phyloP scores from a whole-genome alignment of 1,140 invertebrate genomes.

The Drosophila simulans region DNA sequence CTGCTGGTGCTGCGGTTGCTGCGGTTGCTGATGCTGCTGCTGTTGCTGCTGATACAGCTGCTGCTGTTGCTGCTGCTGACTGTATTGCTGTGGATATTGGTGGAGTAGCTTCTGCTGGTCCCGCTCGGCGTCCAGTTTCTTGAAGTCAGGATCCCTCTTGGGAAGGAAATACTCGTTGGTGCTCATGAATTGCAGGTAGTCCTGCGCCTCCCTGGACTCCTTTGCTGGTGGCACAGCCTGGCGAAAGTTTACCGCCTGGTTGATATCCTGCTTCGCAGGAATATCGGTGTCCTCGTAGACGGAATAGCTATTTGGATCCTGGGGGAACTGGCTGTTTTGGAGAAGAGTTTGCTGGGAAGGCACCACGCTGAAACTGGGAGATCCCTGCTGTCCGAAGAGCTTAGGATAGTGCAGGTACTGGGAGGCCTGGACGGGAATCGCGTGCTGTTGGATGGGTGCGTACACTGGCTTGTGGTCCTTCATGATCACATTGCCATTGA shows the following conservation, averaged over 20 bases:
- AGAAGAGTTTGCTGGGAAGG: slow-evolving; percentile 32
- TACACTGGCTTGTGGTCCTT: slow-evolving; percentile 54
- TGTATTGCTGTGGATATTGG: slow-evolving; percentile 38
- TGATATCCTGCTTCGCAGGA: slow-evolving; percentile 19
- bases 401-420: slow-evolving; percentile 47
- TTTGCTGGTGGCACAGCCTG: slow-evolving; percentile 18
- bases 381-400: slow-evolving; percentile 19
- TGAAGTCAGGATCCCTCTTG: slow-evolving; percentile 73
- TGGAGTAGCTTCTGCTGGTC: slow-evolving; percentile 55
- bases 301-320: slow-evolving; percentile 48
- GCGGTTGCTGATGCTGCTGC: slow-evolving; percentile 10
- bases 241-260: slow-evolving; percentile 27
- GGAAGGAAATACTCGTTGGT: slow-evolving; percentile 81
- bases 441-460: slow-evolving; percentile 55
- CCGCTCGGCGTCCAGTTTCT: slow-evolving; percentile 59
- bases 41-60: slow-evolving; percentile 19
- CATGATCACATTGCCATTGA: slow-evolving; percentile 60
- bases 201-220: slow-evolving; percentile 68
- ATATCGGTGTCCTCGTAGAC: slow-evolving; percentile 73
- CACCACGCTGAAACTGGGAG: slow-evolving; percentile 26
- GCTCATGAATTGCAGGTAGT: slow-evolving; percentile 77
- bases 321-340: slow-evolving; percentile 18
- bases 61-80: slow-evolving; percentile 23
- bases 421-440: slow-evolving; percentile 61
- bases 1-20: slow-evolving; percentile 7